These are phyloP conservation scores for Bombycilla garrulus DNA, from an alignment of 2,113 vertebrate genomes.

Conservation along the genomic window DNA sequence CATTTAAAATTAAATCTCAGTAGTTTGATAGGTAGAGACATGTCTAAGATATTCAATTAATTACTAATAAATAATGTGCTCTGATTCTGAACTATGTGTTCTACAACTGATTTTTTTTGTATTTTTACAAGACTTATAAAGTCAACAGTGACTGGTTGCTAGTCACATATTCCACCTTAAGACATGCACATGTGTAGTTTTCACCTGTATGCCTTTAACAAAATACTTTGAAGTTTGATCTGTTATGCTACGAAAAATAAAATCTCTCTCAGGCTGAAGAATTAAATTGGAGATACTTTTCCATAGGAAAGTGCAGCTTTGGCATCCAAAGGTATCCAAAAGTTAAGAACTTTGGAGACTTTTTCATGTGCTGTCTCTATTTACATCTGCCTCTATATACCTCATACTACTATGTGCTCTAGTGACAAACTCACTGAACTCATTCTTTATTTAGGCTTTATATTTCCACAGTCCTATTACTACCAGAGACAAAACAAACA, in stretches of 20 bases:
- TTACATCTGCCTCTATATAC: background rate
- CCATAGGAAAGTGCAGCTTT: background rate
- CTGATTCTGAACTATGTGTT: background rate
- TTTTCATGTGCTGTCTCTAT: background rate
- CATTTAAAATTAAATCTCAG: background rate
- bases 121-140: background rate
- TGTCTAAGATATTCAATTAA: background rate
- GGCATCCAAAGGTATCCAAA: background rate
- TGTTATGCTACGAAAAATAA: background rate
- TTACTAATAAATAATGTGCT: background rate
- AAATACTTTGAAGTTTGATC: background rate
- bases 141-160: background rate
- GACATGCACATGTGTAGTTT: background rate
- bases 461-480: background rate
- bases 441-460: background rate
- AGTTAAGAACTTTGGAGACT: background rate
- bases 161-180: background rate
- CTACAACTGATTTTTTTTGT: background rate
- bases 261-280: background rate
- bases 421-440: background rate
- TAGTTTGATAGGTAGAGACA: background rate
- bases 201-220: background rate
- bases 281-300: background rate
- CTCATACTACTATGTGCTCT: rapidly evolving
- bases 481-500: background rate